These are phyloP conservation scores for Steinernema hermaphroditum DNA, from an alignment of 2,888 invertebrate species.

Conservation along the genomic window DNA sequence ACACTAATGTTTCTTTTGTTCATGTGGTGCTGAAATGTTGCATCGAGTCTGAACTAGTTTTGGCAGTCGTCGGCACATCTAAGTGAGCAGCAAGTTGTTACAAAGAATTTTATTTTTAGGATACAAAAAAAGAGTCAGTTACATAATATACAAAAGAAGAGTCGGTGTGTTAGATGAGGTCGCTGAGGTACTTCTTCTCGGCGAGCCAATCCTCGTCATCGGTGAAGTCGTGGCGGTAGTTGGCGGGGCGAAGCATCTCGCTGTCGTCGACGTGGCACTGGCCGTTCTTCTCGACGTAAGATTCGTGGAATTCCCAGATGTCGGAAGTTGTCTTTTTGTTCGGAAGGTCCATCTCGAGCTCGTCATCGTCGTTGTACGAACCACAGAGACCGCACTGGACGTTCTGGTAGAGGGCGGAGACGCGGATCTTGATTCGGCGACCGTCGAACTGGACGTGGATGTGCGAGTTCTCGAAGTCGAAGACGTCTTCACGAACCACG, in stretches of 20 bases:
- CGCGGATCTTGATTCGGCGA: conserved; percentile 48
- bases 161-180: too few relatives aligned
- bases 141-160: too few relatives aligned
- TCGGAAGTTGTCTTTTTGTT: conserved; percentile 46
- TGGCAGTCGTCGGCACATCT: too few relatives aligned
- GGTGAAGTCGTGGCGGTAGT: conserved; percentile 38
- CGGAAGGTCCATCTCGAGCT: conserved; percentile 55
- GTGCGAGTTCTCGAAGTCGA: conserved; percentile 47
- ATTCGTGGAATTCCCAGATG: conserved; percentile 60
- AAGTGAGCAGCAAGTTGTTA: too few relatives aligned
- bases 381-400: conserved; percentile 65
- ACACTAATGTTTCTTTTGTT: too few relatives aligned
- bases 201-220: conserved; percentile 31
- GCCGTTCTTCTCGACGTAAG: conserved; percentile 48
- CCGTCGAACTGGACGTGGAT: conserved; percentile 59
- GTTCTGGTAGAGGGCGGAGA: conserved; percentile 52
- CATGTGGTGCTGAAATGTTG: too few relatives aligned
- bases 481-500: background rate
- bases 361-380: conserved; percentile 56
- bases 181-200: too few relatives aligned
- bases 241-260: conserved; percentile 34
- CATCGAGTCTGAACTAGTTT: too few relatives aligned
- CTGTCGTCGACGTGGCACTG: conserved; percentile 38
- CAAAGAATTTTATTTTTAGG: too few relatives aligned
- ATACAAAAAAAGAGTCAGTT: too few relatives aligned